Evolutionary conservation across 2,888 invertebrate genomes (phyloP).

Genomic region (Drosophila falleni): DNA sequence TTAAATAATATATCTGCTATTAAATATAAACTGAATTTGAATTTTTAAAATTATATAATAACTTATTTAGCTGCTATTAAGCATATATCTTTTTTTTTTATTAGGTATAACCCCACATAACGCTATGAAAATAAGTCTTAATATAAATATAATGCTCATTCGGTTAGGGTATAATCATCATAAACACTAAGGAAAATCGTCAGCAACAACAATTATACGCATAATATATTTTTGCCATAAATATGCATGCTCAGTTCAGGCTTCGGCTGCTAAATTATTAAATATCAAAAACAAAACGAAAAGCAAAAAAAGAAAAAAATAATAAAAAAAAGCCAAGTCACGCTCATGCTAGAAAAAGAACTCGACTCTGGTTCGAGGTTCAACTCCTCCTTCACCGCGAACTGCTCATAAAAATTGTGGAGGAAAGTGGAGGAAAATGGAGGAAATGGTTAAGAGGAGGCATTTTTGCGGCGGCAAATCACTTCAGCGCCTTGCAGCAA

Average conservation of each 20-base stretch:
- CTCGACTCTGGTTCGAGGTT: slow-evolving; percentile 6
- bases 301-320: not conserved
- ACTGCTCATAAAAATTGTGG: slow-evolving; percentile 66
- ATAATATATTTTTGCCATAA: slow-evolving; percentile 74
- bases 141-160: not conserved
- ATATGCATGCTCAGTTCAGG: slow-evolving; percentile 43
- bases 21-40: too few species aligned
- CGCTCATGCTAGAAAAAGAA: slow-evolving; percentile 28
- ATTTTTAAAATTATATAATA: too few species aligned
- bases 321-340: slow-evolving; percentile 39
- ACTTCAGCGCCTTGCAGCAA: slow-evolving; percentile 66
- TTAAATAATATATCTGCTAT: too few species aligned
- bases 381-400: slow-evolving; percentile 9
- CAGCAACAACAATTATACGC: slow-evolving; percentile 77
- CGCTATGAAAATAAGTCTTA: too few species aligned
- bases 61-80: too few species aligned
- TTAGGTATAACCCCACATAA: too few species aligned
- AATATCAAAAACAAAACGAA: slow-evolving; percentile 11
- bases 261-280: slow-evolving; percentile 21
- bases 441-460: not conserved
- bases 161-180: slow-evolving; percentile 4
- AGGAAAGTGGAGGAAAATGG: slow-evolving; percentile 26
- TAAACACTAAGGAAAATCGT: slow-evolving; percentile 21
- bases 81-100: too few species aligned
- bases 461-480: slow-evolving; percentile 62